A percentile compares a stretch with the other conserved stretches of the same genome.
phyloP scores from a whole-genome alignment of 1,140 invertebrate species.

The Drosophila sechellia region DNA sequence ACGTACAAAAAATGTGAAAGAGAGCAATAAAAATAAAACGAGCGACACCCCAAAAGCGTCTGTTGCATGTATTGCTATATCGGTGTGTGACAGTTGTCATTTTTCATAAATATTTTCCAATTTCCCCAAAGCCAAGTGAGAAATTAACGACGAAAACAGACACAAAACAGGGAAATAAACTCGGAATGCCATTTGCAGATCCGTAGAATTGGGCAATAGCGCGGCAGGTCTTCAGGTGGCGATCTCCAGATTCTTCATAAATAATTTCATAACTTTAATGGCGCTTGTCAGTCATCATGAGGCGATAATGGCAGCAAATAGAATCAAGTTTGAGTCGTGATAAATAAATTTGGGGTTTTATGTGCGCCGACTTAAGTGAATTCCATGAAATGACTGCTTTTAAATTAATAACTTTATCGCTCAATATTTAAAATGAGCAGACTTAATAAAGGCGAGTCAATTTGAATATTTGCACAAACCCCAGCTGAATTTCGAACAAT shows the following conservation, averaged over 20 bases:
- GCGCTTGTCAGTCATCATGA: conserved; percentile 20
- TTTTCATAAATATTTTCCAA: conserved; percentile 74
- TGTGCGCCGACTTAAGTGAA: conserved; percentile 1
- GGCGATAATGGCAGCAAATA: conserved; percentile 27
- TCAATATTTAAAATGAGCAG: background rate
- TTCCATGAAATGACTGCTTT: conserved; percentile 3
- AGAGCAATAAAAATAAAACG: conserved; percentile 55
- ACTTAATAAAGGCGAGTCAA: conserved; percentile 1
- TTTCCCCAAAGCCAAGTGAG: conserved; percentile 39
- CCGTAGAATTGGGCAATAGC: conserved; percentile 7
- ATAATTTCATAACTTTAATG: conserved; percentile 13
- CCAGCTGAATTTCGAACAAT: no score
- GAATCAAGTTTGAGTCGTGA: conserved; percentile 10
- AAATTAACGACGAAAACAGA: conserved; percentile 21
- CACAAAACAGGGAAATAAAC: conserved; percentile 9
- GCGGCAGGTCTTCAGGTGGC: conserved; percentile 14
- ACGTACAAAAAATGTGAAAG: conserved; percentile 6
- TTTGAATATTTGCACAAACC: background rate
- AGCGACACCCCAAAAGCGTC: conserved; percentile 53
- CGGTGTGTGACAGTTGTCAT: conserved; percentile 65
- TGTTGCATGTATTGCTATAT: conserved; percentile 10
- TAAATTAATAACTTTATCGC: conserved; percentile 36
- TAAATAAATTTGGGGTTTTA: conserved; percentile 23
- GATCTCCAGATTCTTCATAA: background rate
- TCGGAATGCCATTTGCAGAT: conserved; percentile 11